Evolutionary conservation across 2,797 vertebrate species (phyloP).

Genomic region (Oceanodroma leucorhoa): DNA sequence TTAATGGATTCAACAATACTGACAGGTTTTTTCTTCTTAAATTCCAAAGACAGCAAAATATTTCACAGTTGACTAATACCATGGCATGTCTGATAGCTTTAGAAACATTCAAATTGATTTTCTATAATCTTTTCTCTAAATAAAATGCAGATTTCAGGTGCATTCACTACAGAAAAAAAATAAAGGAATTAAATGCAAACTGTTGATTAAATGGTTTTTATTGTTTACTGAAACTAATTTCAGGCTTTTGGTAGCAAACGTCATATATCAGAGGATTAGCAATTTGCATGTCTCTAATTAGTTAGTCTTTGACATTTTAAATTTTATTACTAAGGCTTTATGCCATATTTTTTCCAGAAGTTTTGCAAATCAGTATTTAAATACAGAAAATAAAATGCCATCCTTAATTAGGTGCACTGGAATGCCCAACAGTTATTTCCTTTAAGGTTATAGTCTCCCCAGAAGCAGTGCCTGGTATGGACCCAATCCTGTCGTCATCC

Average conservation of each 20-base stretch:
- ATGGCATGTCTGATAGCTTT: background rate
- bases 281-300: constrained; percentile 1
- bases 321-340: constrained; percentile 1
- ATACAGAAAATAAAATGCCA: background rate
- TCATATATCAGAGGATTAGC: background rate
- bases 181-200: background rate
- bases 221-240: constrained; percentile 12
- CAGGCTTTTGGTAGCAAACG: constrained; percentile 4
- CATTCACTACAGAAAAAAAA: background rate
- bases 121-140: background rate
- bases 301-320: constrained; percentile 21
- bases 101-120: background rate
- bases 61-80: background rate
- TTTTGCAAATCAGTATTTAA: constrained; percentile 4
- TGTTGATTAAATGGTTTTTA: background rate
- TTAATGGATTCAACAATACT: background rate
- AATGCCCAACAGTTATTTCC: background rate
- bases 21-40: background rate
- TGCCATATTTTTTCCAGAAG: background rate
- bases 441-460: background rate
- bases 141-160: background rate
- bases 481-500: background rate
- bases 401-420: background rate
- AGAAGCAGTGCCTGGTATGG: background rate
- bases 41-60: background rate